Base-by-base conservation (phyloP, 2,888 invertebrate species). In the Protophormia terraenovae region DNA sequence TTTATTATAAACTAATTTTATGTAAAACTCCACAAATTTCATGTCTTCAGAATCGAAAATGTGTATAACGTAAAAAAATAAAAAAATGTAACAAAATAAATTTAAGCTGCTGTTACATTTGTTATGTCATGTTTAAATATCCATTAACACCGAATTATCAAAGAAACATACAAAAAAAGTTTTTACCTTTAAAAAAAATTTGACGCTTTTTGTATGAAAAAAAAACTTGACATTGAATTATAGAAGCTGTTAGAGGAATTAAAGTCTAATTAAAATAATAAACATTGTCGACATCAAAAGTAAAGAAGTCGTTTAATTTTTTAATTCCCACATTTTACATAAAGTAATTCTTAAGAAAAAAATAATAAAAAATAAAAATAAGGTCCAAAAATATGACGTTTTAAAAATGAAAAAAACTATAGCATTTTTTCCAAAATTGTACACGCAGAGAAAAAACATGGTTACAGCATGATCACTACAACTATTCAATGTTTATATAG, bases 71-170 rank as follows among this genome's bases (percentile, higher is more conserved):
- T n/a, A n/a, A 50, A 50, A 50, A 8, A 66, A 35, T 29, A 47
- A 66, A 27, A 29, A 16, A n/a, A 12, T 4, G 47, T 19, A 47
- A 19, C 1, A 47, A 5, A 32, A 50, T 66, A n/a, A 58, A 24
- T 53, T 72, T 58, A 41, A 38, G 19, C 10, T 50, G n/a, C 22
- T 60, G 47, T 47, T 60, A 47, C 16, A 55, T 41, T 67, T 66
- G 38, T 81, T 73, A 75, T 58, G 41, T 50, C 38, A 50, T 75
- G 67, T 75, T 81, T 60, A 66, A 73, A 73, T 72, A 66, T 12
- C 45, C 45, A 66, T 80, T 81, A 81, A 75, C 67, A 72, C 47
- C 35, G 16, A 38, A 19, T 41, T 67, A 22, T 66, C n/a, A 12
- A 16, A 24, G 29, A 75, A 50, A 22, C 50, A 66, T 22, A 24